Percentiles rank a stretch among this genome's conserved stretches.
Evolutionary conservation across 2,888 invertebrate species (phyloP).

Genomic region (Autographa gamma): DNA sequence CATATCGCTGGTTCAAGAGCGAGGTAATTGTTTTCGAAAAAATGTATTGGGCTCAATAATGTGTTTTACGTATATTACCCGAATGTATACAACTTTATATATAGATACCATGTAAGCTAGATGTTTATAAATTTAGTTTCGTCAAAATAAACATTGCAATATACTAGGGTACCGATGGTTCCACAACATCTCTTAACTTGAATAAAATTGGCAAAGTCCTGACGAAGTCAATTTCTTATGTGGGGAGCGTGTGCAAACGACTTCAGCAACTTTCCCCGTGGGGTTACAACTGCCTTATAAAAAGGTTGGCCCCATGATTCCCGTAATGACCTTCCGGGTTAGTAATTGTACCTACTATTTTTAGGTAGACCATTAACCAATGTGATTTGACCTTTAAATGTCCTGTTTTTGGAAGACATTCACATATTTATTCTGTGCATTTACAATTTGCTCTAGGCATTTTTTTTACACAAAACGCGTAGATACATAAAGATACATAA

Average conservation of each 20-base stretch:
- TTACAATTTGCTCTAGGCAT: too few relatives aligned
- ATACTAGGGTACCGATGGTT: not conserved
- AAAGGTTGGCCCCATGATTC: constrained; percentile 12
- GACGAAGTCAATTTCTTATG: constrained; percentile 31
- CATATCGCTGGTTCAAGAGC: not conserved
- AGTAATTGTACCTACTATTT: constrained; percentile 36
- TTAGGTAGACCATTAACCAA: constrained; percentile 18
- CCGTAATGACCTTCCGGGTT: not conserved
- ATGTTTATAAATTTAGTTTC: not conserved
- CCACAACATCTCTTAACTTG: constrained; percentile 18
- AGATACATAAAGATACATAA: too few relatives aligned
- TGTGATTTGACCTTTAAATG: not conserved
- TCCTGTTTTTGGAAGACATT: too few relatives aligned
- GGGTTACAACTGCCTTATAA: constrained; percentile 28
- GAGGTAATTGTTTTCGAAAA: not conserved
- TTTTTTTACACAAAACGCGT: too few relatives aligned
- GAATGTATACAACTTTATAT: not conserved
- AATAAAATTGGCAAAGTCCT: constrained; percentile 44
- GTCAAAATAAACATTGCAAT: constrained; percentile 12
- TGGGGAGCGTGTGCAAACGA: constrained; percentile 24
- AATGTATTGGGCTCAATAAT: not conserved
- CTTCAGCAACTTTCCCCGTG: constrained; percentile 36
- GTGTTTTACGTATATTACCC: not conserved
- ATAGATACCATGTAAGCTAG: not conserved
- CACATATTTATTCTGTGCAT: too few relatives aligned